Conservation (phyloP, 2,113 vertebrate species). For the Clarias macrocephalus region DNA sequence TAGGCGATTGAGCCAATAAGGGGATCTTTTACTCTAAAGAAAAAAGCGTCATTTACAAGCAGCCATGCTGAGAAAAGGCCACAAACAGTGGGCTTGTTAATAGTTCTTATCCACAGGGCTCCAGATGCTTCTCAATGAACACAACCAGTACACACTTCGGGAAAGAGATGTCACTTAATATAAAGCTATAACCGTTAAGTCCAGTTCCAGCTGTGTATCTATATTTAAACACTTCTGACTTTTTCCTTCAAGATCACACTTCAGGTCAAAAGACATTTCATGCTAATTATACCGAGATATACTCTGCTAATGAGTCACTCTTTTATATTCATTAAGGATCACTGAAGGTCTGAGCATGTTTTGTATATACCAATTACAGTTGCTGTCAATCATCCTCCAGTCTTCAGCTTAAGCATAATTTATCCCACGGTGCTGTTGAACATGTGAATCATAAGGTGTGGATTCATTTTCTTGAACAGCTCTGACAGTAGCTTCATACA, state of each 20-base stretch:
- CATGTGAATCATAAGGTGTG: background rate
- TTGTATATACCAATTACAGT: constrained; percentile 18
- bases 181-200: constrained; percentile 25
- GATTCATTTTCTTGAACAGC: background rate
- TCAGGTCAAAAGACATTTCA: constrained; percentile 24
- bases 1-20: constrained; percentile 67
- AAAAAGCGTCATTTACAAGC: constrained; percentile 75
- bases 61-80: constrained; percentile 71
- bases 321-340: constrained; percentile 2
- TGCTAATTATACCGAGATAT: constrained; percentile 19
- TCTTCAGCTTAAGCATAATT: background rate
- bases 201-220: constrained; percentile 13
- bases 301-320: background rate
- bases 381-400: background rate
- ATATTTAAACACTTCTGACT: constrained; percentile 8
- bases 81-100: constrained; percentile 69
- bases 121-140: constrained; percentile 67
- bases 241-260: background rate
- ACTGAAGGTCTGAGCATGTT: constrained; percentile 3
- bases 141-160: constrained; percentile 53
- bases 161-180: constrained; percentile 35
- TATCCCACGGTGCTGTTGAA: background rate
- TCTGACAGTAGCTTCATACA: background rate
- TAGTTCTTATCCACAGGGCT: constrained; percentile 71
- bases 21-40: constrained; percentile 68